Conservation (phyloP, 2,888 invertebrate species). For the Polietes domitor region DNA sequence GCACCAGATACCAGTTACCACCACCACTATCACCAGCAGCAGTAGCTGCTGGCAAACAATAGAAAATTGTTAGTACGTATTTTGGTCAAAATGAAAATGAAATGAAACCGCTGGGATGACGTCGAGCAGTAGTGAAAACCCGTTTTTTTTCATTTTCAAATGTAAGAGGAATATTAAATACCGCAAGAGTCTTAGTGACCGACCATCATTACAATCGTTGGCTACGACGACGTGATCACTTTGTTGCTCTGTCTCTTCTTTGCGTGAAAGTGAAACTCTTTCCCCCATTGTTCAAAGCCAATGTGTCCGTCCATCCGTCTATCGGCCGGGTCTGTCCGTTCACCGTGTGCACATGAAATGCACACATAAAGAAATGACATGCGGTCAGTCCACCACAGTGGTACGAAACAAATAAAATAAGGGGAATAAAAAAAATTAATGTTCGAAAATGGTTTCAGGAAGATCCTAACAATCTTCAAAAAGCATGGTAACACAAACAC, state of each 20-base stretch:
- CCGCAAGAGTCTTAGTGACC: not conserved
- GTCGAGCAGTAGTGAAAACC: not conserved
- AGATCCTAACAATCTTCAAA: too few relatives aligned
- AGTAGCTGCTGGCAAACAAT: not conserved
- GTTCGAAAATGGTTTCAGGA: too few relatives aligned
- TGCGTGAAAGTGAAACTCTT: conserved; percentile 33
- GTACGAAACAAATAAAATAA: too few relatives aligned
- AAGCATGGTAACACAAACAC: too few relatives aligned
- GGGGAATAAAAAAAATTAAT: too few relatives aligned
- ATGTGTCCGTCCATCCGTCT: not conserved
- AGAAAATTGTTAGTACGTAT: not conserved
- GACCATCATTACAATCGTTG: conserved; percentile 2
- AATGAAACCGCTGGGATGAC: not conserved
- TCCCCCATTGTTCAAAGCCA: conserved; percentile 1
- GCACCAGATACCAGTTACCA: not conserved
- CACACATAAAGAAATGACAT: not conserved
- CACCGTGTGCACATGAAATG: not conserved
- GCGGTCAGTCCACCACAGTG: not conserved
- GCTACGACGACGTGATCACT: not conserved
- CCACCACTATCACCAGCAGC: too few relatives aligned
- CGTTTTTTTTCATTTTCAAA: not conserved
- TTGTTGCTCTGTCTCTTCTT: not conserved
- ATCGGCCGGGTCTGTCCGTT: not conserved
- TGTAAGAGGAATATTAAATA: not conserved
- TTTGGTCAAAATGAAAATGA: conserved; percentile 18